Base-by-base conservation (phyloP, 1,140 invertebrate species). In the Drosophila persimilis region DNA sequence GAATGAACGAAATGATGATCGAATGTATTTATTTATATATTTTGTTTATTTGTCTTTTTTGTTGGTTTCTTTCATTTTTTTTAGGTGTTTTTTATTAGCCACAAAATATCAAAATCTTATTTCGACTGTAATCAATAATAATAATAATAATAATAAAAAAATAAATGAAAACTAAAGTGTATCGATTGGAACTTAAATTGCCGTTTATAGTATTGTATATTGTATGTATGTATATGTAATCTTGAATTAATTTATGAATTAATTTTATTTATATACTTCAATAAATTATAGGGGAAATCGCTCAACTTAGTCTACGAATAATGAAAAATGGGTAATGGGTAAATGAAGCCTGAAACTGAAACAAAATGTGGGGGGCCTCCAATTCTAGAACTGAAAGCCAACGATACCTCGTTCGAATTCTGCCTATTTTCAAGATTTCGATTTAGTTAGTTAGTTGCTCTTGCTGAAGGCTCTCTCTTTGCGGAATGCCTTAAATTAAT, bases 151-250 rank as follows among this genome's bases (percentile, higher is more conserved):
- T 65, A 54, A 70, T 60, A 41, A 44, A 73, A 73, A 72, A 59
- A 65, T 70, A 60, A 72, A 59, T 64, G 59, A 79, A 65, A 73
- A 73, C 67, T 84, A 76, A 78, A 77, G 48, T 66, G 56, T 85
- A 81, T 63, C 61, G 69, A 90, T 77, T 88, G 81, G 81, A 90
- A 90, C 86, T 90, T 90, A 90, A 90, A 90, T 86, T 90, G 70
- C 71, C 53, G 43, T 73, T 47, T 65, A 73, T 65, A 58, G 53
- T 64, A 58, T 17, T 69, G 50, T 55, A 53, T 61, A 39, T n/a
- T n/a, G n/a, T 47, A 29, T 43, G 26, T 48, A 20, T 65, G 47
- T 69, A 41, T 73, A 74, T 52, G 61, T 67, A 57, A 43, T 61
- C 17, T 71, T 63, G 24, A 29, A 53, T 64, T 52, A 56, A 43